Conservation (phyloP, 1,140 invertebrate genomes). For the Aphelenchoides fujianensis region DNA sequence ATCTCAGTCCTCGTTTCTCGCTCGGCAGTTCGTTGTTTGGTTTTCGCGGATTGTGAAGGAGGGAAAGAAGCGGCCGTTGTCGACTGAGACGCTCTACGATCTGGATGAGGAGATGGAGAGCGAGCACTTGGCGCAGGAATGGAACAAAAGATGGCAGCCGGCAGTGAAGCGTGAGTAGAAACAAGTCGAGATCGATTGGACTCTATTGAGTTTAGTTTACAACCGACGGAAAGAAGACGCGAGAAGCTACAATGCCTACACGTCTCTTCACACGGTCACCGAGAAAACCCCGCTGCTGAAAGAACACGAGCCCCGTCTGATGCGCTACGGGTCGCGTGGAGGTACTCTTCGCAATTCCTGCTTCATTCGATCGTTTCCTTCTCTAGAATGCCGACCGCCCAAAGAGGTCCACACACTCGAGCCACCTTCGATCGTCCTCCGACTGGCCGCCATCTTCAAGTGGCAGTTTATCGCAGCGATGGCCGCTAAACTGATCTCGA, state of each 20-base stretch:
- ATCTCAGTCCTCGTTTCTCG: conserved; percentile 77
- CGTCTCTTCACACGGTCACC: neutral
- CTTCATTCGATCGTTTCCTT: no score
- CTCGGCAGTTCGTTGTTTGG: conserved; percentile 83
- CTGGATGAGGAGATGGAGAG: conserved; percentile 70
- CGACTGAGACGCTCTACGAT: conserved; percentile 80
- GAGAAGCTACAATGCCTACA: neutral
- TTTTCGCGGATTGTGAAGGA: conserved; percentile 70
- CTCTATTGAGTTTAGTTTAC: conserved; percentile 9
- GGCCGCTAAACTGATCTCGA: conserved; percentile 60
- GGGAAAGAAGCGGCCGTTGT: conserved; percentile 68
- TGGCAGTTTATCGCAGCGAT: conserved; percentile 41
- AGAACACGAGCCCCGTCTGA: neutral
- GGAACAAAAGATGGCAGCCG: neutral
- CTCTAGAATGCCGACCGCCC: conserved; percentile 1
- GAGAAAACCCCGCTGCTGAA: conserved; percentile 12
- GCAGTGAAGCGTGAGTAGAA: no score
- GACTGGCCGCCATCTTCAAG: conserved; percentile 33
- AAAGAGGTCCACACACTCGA: neutral
- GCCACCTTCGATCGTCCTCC: conserved; percentile 15
- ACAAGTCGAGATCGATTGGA: neutral
- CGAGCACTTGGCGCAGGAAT: neutral
- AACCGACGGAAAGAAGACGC: neutral
- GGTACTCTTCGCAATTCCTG: no score
- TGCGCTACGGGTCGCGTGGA: conserved; percentile 14